Evolutionary conservation across 2,888 invertebrate genomes (phyloP), one percentile per base, ranked within the genome.

Genomic region (Melieria picta): DNA sequence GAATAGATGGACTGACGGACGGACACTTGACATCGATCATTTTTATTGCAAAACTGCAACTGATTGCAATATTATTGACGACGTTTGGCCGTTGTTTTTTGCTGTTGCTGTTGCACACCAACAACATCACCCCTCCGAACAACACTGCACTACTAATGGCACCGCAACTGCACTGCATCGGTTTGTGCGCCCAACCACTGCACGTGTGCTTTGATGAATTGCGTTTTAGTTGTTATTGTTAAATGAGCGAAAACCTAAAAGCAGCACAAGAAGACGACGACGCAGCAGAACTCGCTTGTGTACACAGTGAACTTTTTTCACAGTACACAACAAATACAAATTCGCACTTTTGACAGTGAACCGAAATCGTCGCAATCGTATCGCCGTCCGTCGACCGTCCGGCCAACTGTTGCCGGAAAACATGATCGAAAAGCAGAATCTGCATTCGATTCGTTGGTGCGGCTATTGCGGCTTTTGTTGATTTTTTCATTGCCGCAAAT

Each of bases 81-180:
- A 30, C 3, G 30, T 30, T 30, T 30, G 30, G 30, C 30, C 30
- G 30, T 30, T 30, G 30, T 30, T 30, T 30, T 30, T 30, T 30
- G 30, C 30, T 30, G 30, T 30, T 30, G 30, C 30, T 30, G 30
- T 30, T 13, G 13, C 7, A 52, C 52, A 52, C 52, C 52, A 52
- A 52, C 52, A n/a, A 52, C 10, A 52, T 52, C 52, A 52, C 52
- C 16, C 16, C 0, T 16, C 16, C 52, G 52, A 56, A n/a, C 63
- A 63, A 63, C 13, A 63, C 4, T 42, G 30, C 30, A 30, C 30
- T 30, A 30, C 30, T 30, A 30, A 30, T 30, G 30, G 30, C 30
- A 63, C 7, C 13, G 45, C 68, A 65, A 63, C 50, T 65, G 71
- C 74, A 80, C 77, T 79, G 77, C 78, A 81, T 77, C 77, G 74